Conservation (phyloP, 2,888 invertebrate species). For the Cryptocephalus moraei region DNA sequence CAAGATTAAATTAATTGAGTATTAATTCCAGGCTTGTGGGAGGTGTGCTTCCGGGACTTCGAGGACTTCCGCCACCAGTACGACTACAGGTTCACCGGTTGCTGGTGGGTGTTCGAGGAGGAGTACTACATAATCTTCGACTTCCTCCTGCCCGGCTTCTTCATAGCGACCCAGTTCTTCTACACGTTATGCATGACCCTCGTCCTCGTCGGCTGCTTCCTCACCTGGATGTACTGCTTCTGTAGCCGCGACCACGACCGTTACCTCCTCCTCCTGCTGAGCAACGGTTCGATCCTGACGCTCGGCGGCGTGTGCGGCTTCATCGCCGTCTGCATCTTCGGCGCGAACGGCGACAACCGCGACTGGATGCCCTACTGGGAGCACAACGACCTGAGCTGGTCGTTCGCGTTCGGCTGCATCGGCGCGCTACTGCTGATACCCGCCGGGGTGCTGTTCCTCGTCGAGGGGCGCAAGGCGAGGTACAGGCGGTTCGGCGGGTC, state of each 20-base stretch:
- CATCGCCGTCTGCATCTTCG: slow-evolving; percentile 79
- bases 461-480: slow-evolving; percentile 71
- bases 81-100: slow-evolving; percentile 72
- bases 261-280: slow-evolving; percentile 62
- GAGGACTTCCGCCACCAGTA: slow-evolving; percentile 79
- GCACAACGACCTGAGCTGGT: slow-evolving; percentile 91
- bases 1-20: neutral
- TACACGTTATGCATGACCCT: slow-evolving; percentile 81
- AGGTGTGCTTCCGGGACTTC: slow-evolving; percentile 84
- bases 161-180: slow-evolving; percentile 88
- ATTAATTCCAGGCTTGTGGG: slow-evolving; percentile 71
- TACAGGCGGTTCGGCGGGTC: slow-evolving; percentile 61
- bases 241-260: slow-evolving; percentile 68
- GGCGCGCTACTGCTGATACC: slow-evolving; percentile 68
- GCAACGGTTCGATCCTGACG: slow-evolving; percentile 62
- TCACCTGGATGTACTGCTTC: slow-evolving; percentile 63
- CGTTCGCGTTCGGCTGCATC: slow-evolving; percentile 76
- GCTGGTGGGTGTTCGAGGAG: slow-evolving; percentile 97
- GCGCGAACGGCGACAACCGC: slow-evolving; percentile 79
- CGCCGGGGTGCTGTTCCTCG: slow-evolving; percentile 68
- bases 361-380: slow-evolving; percentile 97
- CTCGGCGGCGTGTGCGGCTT: slow-evolving; percentile 51
- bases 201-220: slow-evolving; percentile 61
- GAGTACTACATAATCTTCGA: slow-evolving; percentile 92
- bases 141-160: slow-evolving; percentile 81